Evolutionary conservation across 2,797 vertebrate genomes (phyloP), one percentile per base, ranked within the genome.

Genomic region (Myotis pilosus): DNA sequence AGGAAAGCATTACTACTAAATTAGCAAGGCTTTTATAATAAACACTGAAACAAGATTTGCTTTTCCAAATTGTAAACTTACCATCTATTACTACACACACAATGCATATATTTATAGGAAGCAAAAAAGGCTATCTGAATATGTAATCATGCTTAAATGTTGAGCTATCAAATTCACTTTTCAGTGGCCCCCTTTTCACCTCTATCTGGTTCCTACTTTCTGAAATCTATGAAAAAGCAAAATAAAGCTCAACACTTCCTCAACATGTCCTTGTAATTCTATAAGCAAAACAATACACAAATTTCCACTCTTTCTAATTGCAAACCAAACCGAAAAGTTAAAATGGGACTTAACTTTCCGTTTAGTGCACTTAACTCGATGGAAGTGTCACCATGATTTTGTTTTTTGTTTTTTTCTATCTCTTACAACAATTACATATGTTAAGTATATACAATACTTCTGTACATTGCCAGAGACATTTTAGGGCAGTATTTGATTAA

Each of bases 71-170:
- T 99, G 99, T 99, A 99, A 99, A 99, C 99, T 99, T 99, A 99
- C 99, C 99, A 99, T 97, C 99, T 99, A 99, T 97, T 98, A 99
- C 98, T 99, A 99, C 99, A 98, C 98, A 99, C 99, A 99, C 99
- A 99, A 99, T 99, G 98, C 97, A 99, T 99, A 99, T 99, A 99
- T 99, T 99, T 99, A 99, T 99, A 99, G 98, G 98, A 99, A 99
- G 98, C 98, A 99, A 99, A 98, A 97, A 97, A 98, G 98, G 97
- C 98, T 98, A 98, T 99, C 98, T 98, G 98, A 99, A 97, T 99
- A 99, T 98, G 98, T 98, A 98, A 96, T 98, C 99, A 98, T 99
- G 99, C 99, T 98, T 99, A 99, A 97, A 99, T 98, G 98, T 98
- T 98, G 98, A 99, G 98, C 98, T 98, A 98, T 96, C 98, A 97